phyloP scores from a whole-genome alignment of 1,140 invertebrate species.

The Saccostrea glomerata region DNA sequence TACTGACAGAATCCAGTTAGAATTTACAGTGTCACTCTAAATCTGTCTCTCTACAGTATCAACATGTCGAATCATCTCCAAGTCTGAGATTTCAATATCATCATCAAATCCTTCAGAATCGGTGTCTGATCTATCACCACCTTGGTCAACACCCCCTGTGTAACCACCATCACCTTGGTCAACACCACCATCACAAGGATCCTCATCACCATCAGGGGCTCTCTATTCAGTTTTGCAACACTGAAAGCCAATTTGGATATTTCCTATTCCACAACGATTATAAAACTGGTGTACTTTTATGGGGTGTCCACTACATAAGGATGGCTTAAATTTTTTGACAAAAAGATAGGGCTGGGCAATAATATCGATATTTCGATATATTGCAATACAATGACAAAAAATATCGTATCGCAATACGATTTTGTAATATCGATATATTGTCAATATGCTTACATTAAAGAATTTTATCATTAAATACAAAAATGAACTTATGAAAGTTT shows the following conservation, averaged over 20 bases:
- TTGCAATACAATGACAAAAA: too few relatives aligned
- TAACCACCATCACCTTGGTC: background rate
- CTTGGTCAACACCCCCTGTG: background rate
- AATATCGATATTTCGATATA: too few relatives aligned
- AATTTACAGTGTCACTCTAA: background rate
- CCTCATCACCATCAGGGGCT: too few relatives aligned
- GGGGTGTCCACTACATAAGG: conserved; percentile 43
- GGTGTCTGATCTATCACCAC: background rate
- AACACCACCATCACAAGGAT: too few relatives aligned
- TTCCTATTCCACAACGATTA: background rate
- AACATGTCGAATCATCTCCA: background rate
- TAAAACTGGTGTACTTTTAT: conserved; percentile 29
- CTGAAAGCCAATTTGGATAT: background rate
- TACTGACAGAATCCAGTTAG: too few relatives aligned
- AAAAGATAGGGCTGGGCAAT: too few relatives aligned
- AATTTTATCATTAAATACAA: too few relatives aligned
- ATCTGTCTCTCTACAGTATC: background rate
- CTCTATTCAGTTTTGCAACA: conserved; percentile 26
- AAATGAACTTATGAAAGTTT: too few relatives aligned
- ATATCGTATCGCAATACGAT: too few relatives aligned
- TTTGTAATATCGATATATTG: too few relatives aligned
- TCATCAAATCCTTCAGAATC: background rate
- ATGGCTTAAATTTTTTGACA: conserved; percentile 49
- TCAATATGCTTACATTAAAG: too few relatives aligned
- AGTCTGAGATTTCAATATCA: background rate